phyloP scores from a whole-genome alignment of 2,797 vertebrate species.

The Heliangelus exortis region DNA sequence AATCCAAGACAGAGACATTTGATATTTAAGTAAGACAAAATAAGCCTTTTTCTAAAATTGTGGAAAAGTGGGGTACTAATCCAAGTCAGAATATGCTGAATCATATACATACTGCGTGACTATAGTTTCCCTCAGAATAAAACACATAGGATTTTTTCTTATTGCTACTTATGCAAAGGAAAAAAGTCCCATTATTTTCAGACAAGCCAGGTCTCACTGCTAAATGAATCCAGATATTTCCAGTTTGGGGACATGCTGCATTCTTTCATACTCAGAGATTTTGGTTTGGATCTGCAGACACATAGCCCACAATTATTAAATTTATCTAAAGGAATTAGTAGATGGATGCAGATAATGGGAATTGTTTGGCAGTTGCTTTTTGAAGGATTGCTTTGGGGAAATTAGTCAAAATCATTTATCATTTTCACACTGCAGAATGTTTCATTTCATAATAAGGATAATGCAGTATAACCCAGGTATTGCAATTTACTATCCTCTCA shows the following conservation, averaged over 20 bases:
- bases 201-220: background rate
- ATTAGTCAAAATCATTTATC: background rate
- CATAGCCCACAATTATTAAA: background rate
- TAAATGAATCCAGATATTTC: background rate
- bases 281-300: background rate
- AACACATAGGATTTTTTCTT: background rate
- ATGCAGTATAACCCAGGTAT: background rate
- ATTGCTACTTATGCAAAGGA: background rate
- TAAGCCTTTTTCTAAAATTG: background rate
- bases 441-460: background rate
- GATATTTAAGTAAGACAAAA: background rate
- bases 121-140: background rate
- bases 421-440: background rate
- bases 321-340: background rate
- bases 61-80: background rate
- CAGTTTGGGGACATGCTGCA: background rate
- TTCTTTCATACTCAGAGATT: background rate
- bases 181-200: background rate
- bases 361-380: background rate
- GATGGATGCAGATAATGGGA: background rate
- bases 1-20: background rate
- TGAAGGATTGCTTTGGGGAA: background rate
- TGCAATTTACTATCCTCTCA: background rate
- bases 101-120: background rate
- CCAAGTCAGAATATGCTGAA: background rate